Conservation (phyloP, 2,113 vertebrate genomes). For the Tenebrosternarchus preto region DNA sequence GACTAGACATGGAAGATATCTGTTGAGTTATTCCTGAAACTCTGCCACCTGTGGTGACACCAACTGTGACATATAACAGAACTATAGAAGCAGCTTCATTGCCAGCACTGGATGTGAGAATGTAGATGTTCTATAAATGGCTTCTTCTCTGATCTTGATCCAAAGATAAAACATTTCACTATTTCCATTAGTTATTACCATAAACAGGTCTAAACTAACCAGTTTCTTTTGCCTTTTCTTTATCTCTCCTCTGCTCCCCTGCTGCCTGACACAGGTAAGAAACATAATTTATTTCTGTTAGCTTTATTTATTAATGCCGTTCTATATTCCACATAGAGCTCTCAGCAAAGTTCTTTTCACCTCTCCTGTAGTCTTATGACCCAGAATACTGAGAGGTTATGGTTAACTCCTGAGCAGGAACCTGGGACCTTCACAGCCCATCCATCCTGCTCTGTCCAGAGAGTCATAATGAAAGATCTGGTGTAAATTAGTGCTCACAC, state of each 20-base stretch:
- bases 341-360: too few species aligned
- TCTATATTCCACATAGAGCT: too few species aligned
- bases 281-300: not conserved
- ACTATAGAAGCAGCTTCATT: conserved; percentile 33
- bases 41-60: conserved; percentile 39
- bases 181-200: conserved; percentile 22
- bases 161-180: conserved; percentile 30
- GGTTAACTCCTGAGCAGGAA: conserved; percentile 65
- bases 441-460: not conserved
- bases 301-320: too few species aligned
- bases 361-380: too few species aligned
- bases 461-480: conserved; percentile 17
- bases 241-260: conserved; percentile 16
- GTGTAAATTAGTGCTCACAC: not conserved
- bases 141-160: conserved; percentile 47
- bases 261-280: conserved; percentile 45
- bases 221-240: conserved; percentile 32
- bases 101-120: conserved; percentile 45
- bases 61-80: conserved; percentile 35
- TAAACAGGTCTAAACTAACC: conserved; percentile 21
- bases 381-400: conserved; percentile 52
- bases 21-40: conserved; percentile 39
- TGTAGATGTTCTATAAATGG: conserved; percentile 36
- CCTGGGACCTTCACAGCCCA: conserved; percentile 56
- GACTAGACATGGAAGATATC: conserved; percentile 45